Conservation (phyloP, 1,140 invertebrate species). For the Drosophila dunni region DNA sequence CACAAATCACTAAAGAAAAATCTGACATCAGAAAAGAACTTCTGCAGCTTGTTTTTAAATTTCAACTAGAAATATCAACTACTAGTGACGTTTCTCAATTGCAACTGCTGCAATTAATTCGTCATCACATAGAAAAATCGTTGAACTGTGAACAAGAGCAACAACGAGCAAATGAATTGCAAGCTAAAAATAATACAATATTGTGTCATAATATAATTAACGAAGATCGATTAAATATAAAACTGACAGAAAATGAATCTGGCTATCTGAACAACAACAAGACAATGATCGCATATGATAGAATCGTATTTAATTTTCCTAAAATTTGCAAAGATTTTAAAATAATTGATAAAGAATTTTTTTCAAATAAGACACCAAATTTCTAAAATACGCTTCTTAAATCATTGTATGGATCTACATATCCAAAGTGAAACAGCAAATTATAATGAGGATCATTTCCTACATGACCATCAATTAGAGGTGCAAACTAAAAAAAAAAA, state of each 20-base stretch:
- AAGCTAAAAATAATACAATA: constrained; percentile 8
- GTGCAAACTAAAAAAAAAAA: not conserved
- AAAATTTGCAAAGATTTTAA: not conserved
- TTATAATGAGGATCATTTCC: not conserved
- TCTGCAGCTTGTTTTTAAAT: constrained; percentile 28
- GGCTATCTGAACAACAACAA: not conserved
- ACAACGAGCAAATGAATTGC: constrained; percentile 6
- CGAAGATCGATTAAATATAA: not conserved
- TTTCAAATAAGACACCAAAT: not conserved
- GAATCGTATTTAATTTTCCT: not conserved
- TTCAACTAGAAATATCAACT: constrained; percentile 20
- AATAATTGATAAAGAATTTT: not conserved
- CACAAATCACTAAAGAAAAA: constrained; percentile 4
- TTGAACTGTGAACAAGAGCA: not conserved
- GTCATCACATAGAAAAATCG: not conserved
- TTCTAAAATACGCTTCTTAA: not conserved
- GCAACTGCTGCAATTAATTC: constrained; percentile 8
- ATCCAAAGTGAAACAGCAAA: not conserved
- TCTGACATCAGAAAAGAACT: constrained; percentile 29
- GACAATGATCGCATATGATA: not conserved
- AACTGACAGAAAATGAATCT: not conserved
- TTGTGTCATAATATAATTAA: not conserved
- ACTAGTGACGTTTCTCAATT: not conserved
- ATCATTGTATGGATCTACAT: not conserved
- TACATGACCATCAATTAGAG: not conserved